Conservation (phyloP, 2,888 invertebrate genomes). For the Arrhopalites spinosus region DNA sequence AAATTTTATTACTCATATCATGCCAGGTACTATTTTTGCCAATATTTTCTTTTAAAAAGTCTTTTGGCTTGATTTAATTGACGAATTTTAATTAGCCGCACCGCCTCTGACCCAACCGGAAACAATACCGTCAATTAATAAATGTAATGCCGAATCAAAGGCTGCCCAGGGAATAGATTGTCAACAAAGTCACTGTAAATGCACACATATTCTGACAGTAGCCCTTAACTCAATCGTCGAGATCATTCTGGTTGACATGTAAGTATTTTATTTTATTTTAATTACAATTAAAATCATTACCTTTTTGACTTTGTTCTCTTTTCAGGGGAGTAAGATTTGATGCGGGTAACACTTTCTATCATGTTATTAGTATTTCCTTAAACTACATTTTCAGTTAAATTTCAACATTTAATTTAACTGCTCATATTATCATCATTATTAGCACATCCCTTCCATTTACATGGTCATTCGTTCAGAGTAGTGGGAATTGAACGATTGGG, state of each 20-base stretch:
- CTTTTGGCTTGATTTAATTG: no score
- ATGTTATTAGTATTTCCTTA: no score
- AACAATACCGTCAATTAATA: constrained; percentile 66
- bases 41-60: no score
- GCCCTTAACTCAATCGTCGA: constrained; percentile 78
- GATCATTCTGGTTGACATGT: constrained; percentile 76
- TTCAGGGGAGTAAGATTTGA: constrained; percentile 50
- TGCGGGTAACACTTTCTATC: constrained; percentile 75
- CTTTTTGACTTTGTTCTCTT: neutral
- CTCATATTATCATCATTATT: no score
- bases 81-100: no score
- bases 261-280: constrained; percentile 7
- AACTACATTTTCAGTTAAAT: no score
- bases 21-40: constrained; percentile 68
- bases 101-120: constrained; percentile 72
- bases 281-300: neutral
- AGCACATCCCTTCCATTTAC: constrained; percentile 81
- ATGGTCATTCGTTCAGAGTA: constrained; percentile 83
- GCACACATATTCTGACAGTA: constrained; percentile 71
- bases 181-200: constrained; percentile 75
- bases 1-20: constrained; percentile 77
- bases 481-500: constrained; percentile 77
- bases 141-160: constrained; percentile 74
- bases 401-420: no score
- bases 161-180: constrained; percentile 69